Percentiles rank a stretch among this genome's conserved stretches.
Conservation (phyloP, 1,140 invertebrate species). For the Eriocheir sinensis region DNA sequence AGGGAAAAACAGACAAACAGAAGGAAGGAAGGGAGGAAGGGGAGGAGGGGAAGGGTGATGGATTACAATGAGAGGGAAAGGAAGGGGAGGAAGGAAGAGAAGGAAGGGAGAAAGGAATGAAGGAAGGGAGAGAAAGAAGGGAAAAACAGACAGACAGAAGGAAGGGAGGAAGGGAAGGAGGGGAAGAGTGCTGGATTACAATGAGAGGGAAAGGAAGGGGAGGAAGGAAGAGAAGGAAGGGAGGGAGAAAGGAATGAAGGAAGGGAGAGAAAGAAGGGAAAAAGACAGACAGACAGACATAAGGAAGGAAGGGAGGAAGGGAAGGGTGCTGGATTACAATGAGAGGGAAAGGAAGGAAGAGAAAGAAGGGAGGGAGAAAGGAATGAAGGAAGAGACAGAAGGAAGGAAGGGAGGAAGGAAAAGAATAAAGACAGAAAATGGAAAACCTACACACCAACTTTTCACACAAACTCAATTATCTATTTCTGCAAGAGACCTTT, state of each 20-base stretch:
- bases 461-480: too few species aligned
- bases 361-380: background rate
- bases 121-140: constrained; percentile 2
- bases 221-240: too few species aligned
- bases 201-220: background rate
- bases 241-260: background rate
- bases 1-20: background rate
- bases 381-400: too few species aligned
- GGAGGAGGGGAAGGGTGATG: background rate
- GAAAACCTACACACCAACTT: too few species aligned
- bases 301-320: too few species aligned
- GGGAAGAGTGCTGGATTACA: background rate
- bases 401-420: constrained; percentile 22
- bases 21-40: too few species aligned
- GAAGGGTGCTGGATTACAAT: background rate
- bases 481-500: too few species aligned
- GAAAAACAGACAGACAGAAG: background rate
- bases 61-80: background rate
- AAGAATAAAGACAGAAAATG: background rate
- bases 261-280: background rate
- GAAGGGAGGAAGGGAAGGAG: background rate
- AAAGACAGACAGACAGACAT: background rate
- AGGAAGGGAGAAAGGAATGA: background rate
- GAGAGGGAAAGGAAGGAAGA: background rate
- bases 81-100: too few species aligned